Conservation (phyloP, 1,140 invertebrate species). For the Drosophila quadrilineata region DNA sequence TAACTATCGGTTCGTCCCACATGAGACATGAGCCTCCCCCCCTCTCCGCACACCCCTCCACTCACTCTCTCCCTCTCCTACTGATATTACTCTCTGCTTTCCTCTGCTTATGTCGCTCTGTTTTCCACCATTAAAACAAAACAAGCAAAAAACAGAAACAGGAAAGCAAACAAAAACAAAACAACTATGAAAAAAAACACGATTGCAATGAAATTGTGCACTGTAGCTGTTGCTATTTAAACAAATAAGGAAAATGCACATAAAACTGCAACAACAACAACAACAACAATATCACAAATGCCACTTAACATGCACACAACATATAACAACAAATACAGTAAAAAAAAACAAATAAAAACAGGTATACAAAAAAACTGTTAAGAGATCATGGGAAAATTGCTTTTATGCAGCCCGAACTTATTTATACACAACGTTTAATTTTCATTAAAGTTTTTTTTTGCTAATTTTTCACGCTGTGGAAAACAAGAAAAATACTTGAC, state of each 20-base stretch:
- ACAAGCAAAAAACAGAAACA: conserved; percentile 44
- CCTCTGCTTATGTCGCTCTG: conserved; percentile 5
- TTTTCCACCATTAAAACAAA: conserved; percentile 55
- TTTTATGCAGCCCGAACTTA: conserved; percentile 44
- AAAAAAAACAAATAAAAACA: no score
- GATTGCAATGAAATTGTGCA: conserved; percentile 64
- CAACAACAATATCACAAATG: conserved; percentile 41
- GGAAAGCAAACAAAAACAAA: conserved; percentile 25
- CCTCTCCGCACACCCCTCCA: conserved; percentile 4
- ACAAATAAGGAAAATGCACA: conserved; percentile 76
- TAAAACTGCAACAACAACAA: conserved; percentile 38
- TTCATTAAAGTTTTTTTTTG: conserved; percentile 41
- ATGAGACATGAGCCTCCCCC: conserved; percentile 35
- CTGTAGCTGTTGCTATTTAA: conserved; percentile 53
- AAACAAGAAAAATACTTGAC: conserved; percentile 33
- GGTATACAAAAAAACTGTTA: conserved; percentile 14
- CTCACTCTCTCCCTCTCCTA: neutral
- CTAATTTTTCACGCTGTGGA: conserved; percentile 8
- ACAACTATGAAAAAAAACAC: conserved; percentile 43
- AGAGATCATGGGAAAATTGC: conserved; percentile 74
- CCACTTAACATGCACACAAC: conserved; percentile 38
- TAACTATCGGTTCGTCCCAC: conserved; percentile 41
- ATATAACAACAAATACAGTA: conserved; percentile 30
- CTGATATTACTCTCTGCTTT: neutral
- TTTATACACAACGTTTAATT: conserved; percentile 44